phyloP scores from a whole-genome alignment of 2,888 invertebrate species.

The Nomada fabriciana region DNA sequence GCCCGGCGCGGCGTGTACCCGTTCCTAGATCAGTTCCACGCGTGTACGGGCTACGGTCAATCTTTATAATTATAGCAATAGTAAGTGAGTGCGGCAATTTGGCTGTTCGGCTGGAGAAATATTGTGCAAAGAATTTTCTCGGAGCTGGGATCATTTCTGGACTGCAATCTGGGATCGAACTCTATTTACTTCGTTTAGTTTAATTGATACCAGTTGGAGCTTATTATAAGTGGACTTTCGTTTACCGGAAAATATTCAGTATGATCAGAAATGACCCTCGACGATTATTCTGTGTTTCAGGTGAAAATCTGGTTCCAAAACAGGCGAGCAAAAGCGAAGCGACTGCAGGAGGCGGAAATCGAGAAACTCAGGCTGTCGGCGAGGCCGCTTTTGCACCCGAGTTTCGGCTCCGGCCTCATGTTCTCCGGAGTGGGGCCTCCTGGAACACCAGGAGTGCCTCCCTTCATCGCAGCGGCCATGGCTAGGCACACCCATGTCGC shows the following conservation, averaged over 20 bases:
- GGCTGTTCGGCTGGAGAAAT: no score
- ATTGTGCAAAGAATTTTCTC: no score
- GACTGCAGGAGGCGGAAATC: constrained; percentile 97
- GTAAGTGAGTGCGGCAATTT: no score
- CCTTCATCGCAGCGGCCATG: constrained; percentile 88
- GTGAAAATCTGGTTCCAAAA: constrained; percentile 92
- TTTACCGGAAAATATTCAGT: no score
- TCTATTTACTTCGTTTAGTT: no score
- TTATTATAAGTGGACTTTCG: no score
- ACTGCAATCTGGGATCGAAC: no score
- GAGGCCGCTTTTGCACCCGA: constrained; percentile 90
- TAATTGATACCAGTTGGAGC: no score
- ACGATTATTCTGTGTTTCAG: constrained; percentile 84
- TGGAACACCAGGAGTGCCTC: constrained; percentile 85
- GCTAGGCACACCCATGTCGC: constrained; percentile 85
- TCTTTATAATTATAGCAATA: no score
- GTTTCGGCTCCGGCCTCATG: constrained; percentile 87
- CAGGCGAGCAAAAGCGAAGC: constrained; percentile 97
- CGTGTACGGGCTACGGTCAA: no score
- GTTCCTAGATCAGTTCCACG: background rate
- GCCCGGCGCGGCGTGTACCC: background rate
- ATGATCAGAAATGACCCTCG: background rate
- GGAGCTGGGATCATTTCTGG: no score
- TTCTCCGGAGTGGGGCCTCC: constrained; percentile 88
- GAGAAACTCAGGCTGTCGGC: constrained; percentile 95